A percentile compares a stretch with the other conserved stretches of the same genome.
Evolutionary conservation across 1,140 invertebrate species (phyloP).

Genomic region (Saxidomus purpurata): DNA sequence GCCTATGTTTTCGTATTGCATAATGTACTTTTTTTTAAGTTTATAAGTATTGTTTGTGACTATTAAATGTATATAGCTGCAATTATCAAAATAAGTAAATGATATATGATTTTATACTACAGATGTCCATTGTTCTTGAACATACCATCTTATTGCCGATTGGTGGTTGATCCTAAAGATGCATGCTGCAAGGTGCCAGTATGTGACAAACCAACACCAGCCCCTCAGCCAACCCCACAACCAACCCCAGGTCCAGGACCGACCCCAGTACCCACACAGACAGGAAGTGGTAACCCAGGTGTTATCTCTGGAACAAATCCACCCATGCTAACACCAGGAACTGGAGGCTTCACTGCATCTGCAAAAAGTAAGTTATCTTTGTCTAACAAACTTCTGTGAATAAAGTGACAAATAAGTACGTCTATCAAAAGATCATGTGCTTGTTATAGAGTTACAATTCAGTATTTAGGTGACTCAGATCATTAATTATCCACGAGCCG

Average conservation of each 20-base stretch:
- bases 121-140: constrained; percentile 75
- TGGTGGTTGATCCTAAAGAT: constrained; percentile 78
- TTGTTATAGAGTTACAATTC: too few species aligned
- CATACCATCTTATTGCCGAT: constrained; percentile 73
- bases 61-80: too few species aligned
- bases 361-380: too few species aligned
- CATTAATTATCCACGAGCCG: too few species aligned
- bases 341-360: not conserved
- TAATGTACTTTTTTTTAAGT: too few species aligned
- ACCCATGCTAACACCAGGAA: not conserved
- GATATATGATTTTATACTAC: not conserved
- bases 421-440: too few species aligned
- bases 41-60: too few species aligned
- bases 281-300: not conserved
- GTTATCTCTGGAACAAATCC: not conserved
- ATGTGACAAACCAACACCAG: constrained; percentile 66
- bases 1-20: too few species aligned
- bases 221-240: constrained; percentile 10
- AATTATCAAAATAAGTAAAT: too few species aligned
- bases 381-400: too few species aligned
- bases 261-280: constrained; percentile 1
- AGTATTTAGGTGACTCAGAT: too few species aligned
- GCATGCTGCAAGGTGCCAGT: constrained; percentile 77
- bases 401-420: too few species aligned
- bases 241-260: constrained; percentile 32